These are phyloP conservation scores for Amblyopsis hoosieri DNA, from an alignment of 2,797 vertebrate genomes.

Conservation along the genomic window DNA sequence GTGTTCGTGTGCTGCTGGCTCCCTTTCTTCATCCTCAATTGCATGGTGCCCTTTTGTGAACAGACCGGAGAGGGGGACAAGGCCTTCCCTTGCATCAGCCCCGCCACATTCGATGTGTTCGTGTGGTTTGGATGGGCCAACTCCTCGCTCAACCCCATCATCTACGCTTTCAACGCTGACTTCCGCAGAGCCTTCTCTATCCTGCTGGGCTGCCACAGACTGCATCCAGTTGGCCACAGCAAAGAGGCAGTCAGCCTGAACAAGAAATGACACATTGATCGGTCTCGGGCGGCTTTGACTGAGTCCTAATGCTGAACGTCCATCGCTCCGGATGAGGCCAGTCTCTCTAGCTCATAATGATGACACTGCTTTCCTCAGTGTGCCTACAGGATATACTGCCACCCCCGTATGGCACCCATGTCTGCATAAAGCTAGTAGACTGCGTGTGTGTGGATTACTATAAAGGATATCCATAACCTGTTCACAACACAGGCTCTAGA, in stretches of 20 bases:
- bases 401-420: constrained; percentile 35
- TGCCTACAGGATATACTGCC: constrained; percentile 43
- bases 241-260: constrained; percentile 94
- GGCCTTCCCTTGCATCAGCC: constrained; percentile 90
- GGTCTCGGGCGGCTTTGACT: constrained; percentile 57
- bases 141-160: constrained; percentile 97
- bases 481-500: constrained; percentile 23
- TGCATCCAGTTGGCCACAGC: constrained; percentile 87
- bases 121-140: constrained; percentile 99
- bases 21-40: constrained; percentile 96
- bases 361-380: constrained; percentile 32
- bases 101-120: constrained; percentile 95
- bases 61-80: constrained; percentile 71
- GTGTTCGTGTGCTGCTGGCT: constrained; percentile 99
- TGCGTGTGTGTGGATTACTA: constrained; percentile 20
- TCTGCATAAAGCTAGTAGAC: constrained; percentile 32
- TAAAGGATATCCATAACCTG: constrained; percentile 18
- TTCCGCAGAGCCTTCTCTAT: constrained; percentile 97
- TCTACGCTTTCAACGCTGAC: constrained; percentile 98
- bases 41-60: constrained; percentile 97
- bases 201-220: constrained; percentile 93
- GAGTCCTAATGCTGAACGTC: constrained; percentile 57
- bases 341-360: constrained; percentile 43
- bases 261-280: constrained; percentile 84
- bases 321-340: constrained; percentile 44